phyloP scores from a whole-genome alignment of 2,797 vertebrate species.

The Scarus forsteni region DNA sequence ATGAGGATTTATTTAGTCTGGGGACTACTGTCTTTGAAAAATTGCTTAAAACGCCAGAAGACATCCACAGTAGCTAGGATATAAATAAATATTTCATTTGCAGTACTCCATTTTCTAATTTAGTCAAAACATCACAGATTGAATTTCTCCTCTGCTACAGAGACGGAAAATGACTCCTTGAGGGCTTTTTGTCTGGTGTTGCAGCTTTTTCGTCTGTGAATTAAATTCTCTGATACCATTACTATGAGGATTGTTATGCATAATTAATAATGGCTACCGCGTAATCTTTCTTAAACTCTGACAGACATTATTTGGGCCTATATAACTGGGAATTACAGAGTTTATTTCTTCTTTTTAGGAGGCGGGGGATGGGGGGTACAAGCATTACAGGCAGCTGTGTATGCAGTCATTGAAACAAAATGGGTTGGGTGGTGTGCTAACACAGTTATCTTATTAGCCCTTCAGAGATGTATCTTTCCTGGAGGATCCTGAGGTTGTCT shows the following conservation, averaged over 20 bases:
- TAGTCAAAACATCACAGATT: conserved; percentile 56
- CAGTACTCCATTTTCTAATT: conserved; percentile 55
- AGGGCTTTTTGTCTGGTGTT: conserved; percentile 27
- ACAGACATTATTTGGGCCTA: conserved; percentile 38
- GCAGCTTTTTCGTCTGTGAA: conserved; percentile 42
- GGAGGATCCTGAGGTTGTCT: conserved; percentile 1
- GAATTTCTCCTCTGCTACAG: conserved; percentile 40
- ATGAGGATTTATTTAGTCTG: conserved; percentile 38
- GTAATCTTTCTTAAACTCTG: conserved; percentile 49
- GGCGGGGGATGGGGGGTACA: not conserved
- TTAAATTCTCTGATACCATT: conserved; percentile 50
- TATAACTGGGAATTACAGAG: conserved; percentile 29
- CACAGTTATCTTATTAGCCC: conserved; percentile 1
- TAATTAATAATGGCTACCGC: conserved; percentile 55
- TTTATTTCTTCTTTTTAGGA: not conserved
- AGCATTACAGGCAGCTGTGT: conserved; percentile 9
- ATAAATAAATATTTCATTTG: conserved; percentile 60
- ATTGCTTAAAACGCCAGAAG: conserved; percentile 31
- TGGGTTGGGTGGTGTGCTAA: conserved; percentile 17
- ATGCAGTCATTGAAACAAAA: conserved; percentile 42
- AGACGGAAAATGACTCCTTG: conserved; percentile 48
- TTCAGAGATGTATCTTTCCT: conserved; percentile 2
- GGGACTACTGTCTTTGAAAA: conserved; percentile 35
- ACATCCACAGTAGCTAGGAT: conserved; percentile 39
- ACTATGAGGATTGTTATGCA: conserved; percentile 53